phyloP scores from a whole-genome alignment of 2,888 invertebrate genomes.

The Microctonus hyperodae region DNA sequence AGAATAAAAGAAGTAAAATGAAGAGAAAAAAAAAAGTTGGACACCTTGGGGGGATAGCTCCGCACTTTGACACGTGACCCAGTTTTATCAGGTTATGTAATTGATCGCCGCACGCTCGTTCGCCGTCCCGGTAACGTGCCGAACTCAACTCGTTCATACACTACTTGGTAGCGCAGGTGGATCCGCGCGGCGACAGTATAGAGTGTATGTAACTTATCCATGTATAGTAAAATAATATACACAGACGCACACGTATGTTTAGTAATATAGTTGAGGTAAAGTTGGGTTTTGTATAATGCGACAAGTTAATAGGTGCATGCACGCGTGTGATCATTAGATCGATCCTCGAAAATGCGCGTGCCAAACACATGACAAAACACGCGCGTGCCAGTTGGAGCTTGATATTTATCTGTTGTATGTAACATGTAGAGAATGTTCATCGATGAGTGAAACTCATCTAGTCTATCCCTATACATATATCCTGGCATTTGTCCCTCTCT shows the following conservation, averaged over 20 bases:
- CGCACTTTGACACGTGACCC: slow-evolving; percentile 61
- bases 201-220: not conserved
- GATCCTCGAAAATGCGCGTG: slow-evolving; percentile 28
- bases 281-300: slow-evolving; percentile 5
- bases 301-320: slow-evolving; percentile 25
- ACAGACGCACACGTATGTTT: not conserved
- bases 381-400: slow-evolving; percentile 13
- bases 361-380: slow-evolving; percentile 12
- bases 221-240: not conserved
- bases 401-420: slow-evolving; percentile 16
- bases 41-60: slow-evolving; percentile 57
- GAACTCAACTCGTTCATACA: slow-evolving; percentile 15
- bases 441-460: slow-evolving; percentile 6
- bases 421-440: slow-evolving; percentile 7
- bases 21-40: slow-evolving; percentile 45
- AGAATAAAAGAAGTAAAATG: slow-evolving; percentile 49
- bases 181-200: not conserved
- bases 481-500: not conserved
- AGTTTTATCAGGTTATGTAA: slow-evolving; percentile 60
- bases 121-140: slow-evolving; percentile 38
- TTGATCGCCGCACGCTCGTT: slow-evolving; percentile 53
- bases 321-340: slow-evolving; percentile 27
- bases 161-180: slow-evolving; percentile 9
- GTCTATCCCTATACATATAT: not conserved
- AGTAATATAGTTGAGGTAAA: not conserved